Evolutionary conservation across 2,797 vertebrate species (phyloP).

Genomic region (Eospalax fontanierii): DNA sequence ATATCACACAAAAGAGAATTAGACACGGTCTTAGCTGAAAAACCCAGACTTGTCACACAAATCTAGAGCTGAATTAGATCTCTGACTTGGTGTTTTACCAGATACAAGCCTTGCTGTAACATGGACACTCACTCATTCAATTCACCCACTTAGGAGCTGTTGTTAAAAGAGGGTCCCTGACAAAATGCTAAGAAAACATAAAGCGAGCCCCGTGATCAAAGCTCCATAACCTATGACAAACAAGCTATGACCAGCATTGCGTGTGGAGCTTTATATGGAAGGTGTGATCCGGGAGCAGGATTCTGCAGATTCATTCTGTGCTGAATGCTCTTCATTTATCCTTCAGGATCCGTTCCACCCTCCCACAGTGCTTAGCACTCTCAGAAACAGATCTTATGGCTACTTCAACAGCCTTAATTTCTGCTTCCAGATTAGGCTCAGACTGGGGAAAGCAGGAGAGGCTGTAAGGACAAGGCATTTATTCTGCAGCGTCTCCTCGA

Average conservation of each 20-base stretch:
- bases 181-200: constrained; percentile 41
- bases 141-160: background rate
- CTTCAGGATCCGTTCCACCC: background rate
- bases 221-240: background rate
- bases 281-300: background rate
- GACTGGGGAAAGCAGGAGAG: background rate
- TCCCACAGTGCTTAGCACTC: background rate
- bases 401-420: background rate
- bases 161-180: background rate
- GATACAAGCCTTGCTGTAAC: background rate
- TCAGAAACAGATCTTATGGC: background rate
- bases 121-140: constrained; percentile 1
- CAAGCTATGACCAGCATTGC: background rate
- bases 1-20: constrained; percentile 55
- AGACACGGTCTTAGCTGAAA: constrained; percentile 13
- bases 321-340: background rate
- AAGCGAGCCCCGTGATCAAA: background rate
- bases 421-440: background rate
- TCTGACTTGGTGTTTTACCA: background rate
- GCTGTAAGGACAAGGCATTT: background rate
- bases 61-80: background rate
- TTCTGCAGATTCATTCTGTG: background rate
- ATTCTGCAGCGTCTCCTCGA: background rate
- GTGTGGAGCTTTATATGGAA: background rate
- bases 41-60: background rate